These are phyloP conservation scores for Probaryconus sp. DNA, from an alignment of 1,140 invertebrate genomes.

Conservation along the genomic window DNA sequence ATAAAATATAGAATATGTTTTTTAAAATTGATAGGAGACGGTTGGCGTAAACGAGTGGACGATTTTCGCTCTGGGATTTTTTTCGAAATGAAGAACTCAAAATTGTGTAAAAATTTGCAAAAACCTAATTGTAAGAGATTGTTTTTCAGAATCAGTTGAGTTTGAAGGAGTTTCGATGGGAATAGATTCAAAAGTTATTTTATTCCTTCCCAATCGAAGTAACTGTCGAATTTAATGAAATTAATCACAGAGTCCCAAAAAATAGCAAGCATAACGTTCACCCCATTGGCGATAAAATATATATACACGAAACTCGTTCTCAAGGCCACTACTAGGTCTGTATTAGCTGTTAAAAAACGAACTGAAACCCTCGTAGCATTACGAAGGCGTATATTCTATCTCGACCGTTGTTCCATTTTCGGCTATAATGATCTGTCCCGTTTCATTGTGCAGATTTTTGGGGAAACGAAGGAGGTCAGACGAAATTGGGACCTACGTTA, in stretches of 20 bases:
- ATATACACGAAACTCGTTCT: constrained; percentile 49
- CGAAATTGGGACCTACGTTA: too few relatives aligned
- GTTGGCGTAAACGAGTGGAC: too few relatives aligned
- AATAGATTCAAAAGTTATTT: too few relatives aligned
- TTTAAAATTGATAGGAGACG: too few relatives aligned
- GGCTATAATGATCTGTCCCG: constrained; percentile 14
- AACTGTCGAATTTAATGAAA: constrained; percentile 7
- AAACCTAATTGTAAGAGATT: too few relatives aligned
- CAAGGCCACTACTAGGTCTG: constrained; percentile 36
- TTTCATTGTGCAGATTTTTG: constrained; percentile 1
- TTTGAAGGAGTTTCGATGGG: too few relatives aligned
- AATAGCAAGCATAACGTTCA: constrained; percentile 15
- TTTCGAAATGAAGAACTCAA: too few relatives aligned
- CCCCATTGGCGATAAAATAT: background rate
- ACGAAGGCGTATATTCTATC: constrained; percentile 4
- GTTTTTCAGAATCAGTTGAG: too few relatives aligned
- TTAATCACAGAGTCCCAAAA: constrained; percentile 2
- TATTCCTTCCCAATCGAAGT: too few relatives aligned
- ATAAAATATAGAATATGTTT: too few relatives aligned
- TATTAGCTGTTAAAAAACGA: constrained; percentile 4
- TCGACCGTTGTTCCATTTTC: constrained; percentile 3
- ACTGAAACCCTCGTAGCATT: constrained; percentile 13
- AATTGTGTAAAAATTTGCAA: too few relatives aligned
- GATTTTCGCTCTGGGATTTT: too few relatives aligned
- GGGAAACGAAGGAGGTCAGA: background rate